Evolutionary conservation across 1,140 invertebrate species (phyloP).

Genomic region (Gryllus bimaculatus): DNA sequence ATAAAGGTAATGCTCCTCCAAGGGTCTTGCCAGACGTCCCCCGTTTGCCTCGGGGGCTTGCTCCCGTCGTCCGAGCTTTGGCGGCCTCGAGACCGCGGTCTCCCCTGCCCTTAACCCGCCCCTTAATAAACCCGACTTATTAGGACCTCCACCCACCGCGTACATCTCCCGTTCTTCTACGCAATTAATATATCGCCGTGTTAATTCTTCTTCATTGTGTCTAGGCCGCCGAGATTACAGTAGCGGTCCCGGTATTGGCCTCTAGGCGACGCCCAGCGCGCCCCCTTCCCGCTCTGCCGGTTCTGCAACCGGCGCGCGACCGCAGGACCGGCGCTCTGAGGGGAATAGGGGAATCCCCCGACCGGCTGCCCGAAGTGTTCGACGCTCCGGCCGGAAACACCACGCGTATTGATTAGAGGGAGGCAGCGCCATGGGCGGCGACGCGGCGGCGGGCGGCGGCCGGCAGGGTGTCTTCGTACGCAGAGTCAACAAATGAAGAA

Average conservation of each 20-base stretch:
- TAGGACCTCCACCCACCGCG: not conserved
- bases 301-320: not conserved
- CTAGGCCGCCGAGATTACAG: not conserved
- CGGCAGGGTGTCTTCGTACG: constrained; percentile 2
- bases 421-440: too few species aligned
- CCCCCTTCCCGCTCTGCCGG: not conserved
- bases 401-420: not conserved
- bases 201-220: not conserved
- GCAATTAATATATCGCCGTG: not conserved
- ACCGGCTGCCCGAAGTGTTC: not conserved
- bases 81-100: not conserved
- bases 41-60: too few species aligned
- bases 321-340: too few species aligned
- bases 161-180: not conserved
- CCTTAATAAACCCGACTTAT: not conserved
- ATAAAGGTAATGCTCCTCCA: too few species aligned
- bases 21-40: too few species aligned
- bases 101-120: not conserved
- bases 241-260: not conserved
- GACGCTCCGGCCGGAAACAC: not conserved
- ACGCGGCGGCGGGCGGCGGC: too few species aligned
- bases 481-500: not conserved
- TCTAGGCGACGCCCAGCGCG: not conserved
- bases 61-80: too few species aligned
- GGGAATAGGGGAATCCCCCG: not conserved